Evolutionary conservation across 2,888 invertebrate species (phyloP).

Genomic region (Blera fallax): DNA sequence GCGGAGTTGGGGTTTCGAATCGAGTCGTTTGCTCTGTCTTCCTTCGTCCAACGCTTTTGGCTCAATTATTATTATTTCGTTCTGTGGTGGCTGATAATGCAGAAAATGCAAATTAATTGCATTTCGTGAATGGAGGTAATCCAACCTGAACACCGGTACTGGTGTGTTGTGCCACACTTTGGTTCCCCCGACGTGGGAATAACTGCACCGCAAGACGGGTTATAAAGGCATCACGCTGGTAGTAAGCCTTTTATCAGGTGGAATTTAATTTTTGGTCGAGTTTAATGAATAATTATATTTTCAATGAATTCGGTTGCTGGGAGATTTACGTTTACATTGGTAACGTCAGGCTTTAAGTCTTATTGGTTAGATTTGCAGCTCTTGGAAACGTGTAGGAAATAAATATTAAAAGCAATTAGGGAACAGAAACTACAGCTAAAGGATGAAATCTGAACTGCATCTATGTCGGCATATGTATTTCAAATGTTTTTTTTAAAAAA

Average conservation of each 20-base stretch:
- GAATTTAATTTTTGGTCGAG: constrained; percentile 59
- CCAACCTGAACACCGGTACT: constrained; percentile 65
- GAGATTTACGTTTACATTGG: background rate
- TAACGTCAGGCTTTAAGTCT: background rate
- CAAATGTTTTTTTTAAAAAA: too few relatives aligned
- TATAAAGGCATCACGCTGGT: constrained; percentile 33
- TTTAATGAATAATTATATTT: constrained; percentile 64
- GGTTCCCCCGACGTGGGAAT: constrained; percentile 31
- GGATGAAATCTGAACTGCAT: too few relatives aligned
- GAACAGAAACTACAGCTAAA: too few relatives aligned
- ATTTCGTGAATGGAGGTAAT: constrained; percentile 71
- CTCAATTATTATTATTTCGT: constrained; percentile 72
- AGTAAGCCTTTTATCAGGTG: constrained; percentile 67
- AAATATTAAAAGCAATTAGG: too few relatives aligned
- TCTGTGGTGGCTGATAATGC: constrained; percentile 72
- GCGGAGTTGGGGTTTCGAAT: constrained; percentile 30
- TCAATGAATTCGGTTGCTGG: background rate
- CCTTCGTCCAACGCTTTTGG: constrained; percentile 37
- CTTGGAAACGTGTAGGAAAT: background rate
- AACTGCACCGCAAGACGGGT: constrained; percentile 53
- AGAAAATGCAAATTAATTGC: constrained; percentile 73
- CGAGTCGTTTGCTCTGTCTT: constrained; percentile 40
- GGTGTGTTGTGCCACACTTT: constrained; percentile 44
- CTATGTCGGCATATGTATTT: too few relatives aligned
- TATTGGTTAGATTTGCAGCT: background rate